These are phyloP conservation scores for Austrofundulus limnaeus DNA, from an alignment of 2,113 vertebrate species.

Conservation along the genomic window DNA sequence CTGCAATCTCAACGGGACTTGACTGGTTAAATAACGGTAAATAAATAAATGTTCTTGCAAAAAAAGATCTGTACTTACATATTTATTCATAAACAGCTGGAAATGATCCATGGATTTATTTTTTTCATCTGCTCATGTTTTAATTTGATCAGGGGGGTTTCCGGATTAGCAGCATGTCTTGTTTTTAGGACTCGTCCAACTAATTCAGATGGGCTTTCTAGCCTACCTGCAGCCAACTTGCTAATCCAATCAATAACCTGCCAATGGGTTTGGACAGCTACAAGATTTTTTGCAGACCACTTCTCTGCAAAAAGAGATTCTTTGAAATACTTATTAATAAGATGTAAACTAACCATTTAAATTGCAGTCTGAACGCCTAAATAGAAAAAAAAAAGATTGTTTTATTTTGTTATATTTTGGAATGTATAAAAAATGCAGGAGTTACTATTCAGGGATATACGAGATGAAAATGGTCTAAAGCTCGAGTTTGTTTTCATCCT, in stretches of 20 bases:
- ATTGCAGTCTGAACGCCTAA: neutral
- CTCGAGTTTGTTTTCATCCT: constrained; percentile 8
- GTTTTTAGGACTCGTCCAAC: constrained; percentile 37
- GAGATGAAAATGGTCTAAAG: too few species aligned
- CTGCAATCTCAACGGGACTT: too few species aligned
- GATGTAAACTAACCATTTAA: too few species aligned
- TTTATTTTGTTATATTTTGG: neutral
- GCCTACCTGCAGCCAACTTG: constrained; percentile 58
- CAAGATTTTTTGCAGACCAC: constrained; percentile 20
- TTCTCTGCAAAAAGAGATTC: constrained; percentile 5
- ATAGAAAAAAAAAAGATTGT: neutral
- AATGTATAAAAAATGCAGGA: neutral
- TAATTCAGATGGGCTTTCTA: constrained; percentile 49
- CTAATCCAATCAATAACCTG: constrained; percentile 46
- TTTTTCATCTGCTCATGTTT: constrained; percentile 46
- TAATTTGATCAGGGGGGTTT: constrained; percentile 66
- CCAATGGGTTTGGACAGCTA: constrained; percentile 41
- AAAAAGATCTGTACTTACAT: neutral
- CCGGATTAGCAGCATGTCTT: constrained; percentile 53
- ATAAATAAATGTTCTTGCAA: constrained; percentile 14
- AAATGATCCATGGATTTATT: constrained; percentile 37
- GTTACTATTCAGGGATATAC: neutral
- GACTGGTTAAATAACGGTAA: too few species aligned
- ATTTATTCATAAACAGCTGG: constrained; percentile 15
- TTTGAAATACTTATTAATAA: too few species aligned